Percentiles rank a stretch among this genome's conserved stretches.
These are phyloP conservation scores for Ellobium chinense DNA, from an alignment of 2,888 invertebrate genomes.

Conservation along the genomic window DNA sequence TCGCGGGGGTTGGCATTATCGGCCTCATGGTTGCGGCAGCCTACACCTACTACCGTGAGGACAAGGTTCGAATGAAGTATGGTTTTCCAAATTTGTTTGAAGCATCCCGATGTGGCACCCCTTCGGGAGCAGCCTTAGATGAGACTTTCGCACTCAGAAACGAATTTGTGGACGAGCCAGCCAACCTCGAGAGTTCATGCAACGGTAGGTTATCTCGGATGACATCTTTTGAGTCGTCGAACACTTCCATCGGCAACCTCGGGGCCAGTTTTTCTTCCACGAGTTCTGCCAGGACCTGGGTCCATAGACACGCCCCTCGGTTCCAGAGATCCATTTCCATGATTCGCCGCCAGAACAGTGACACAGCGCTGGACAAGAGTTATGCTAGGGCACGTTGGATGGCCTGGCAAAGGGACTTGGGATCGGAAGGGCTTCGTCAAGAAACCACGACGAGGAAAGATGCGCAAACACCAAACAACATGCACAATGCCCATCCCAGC, in stretches of 20 bases:
- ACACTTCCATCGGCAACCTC: not conserved
- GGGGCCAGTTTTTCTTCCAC: not conserved
- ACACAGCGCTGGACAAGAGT: not conserved
- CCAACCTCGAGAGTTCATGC: not conserved
- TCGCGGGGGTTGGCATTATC: constrained; percentile 43
- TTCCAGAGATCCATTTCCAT: not conserved
- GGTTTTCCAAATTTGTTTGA: constrained; percentile 9
- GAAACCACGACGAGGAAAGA: too few species aligned
- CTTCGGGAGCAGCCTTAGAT: not conserved
- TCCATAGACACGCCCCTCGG: not conserved
- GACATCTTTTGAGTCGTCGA: constrained; percentile 3
- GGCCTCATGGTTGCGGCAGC: constrained; percentile 48
- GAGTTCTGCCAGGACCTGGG: not conserved
- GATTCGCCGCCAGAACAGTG: not conserved
- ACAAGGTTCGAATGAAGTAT: constrained; percentile 25
- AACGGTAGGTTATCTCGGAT: not conserved
- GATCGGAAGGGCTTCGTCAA: not conserved
- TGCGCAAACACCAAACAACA: not conserved
- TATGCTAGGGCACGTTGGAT: not conserved
- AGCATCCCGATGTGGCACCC: constrained; percentile 8
- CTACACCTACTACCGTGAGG: constrained; percentile 42
- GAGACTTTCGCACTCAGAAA: not conserved
- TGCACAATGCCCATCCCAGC: not conserved
- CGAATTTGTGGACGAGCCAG: not conserved
- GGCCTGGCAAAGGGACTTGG: not conserved